phyloP scores from a whole-genome alignment of 1,140 invertebrate genomes.

The Ganaspis sp. region DNA sequence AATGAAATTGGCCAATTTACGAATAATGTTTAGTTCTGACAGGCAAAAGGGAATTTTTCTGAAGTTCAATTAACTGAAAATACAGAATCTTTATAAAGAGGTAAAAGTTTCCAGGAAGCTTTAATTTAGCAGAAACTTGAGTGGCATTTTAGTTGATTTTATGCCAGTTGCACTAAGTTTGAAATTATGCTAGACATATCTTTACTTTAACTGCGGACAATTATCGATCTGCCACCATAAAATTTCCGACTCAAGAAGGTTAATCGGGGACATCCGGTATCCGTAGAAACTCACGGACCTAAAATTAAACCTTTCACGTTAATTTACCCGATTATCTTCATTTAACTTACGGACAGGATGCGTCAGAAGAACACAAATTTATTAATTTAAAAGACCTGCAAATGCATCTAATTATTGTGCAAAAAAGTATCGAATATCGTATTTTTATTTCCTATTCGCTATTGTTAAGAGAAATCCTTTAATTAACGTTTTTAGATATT shows the following conservation, averaged over 20 bases:
- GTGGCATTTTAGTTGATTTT: not conserved
- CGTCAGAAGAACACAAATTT: not conserved
- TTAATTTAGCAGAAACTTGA: constrained; percentile 1
- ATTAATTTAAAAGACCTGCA: not conserved
- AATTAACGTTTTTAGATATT: too few relatives aligned
- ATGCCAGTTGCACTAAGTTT: not conserved
- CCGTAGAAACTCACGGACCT: not conserved
- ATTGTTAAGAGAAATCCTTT: too few relatives aligned
- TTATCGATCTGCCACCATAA: constrained; percentile 13
- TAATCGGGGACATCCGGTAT: constrained; percentile 3
- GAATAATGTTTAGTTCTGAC: not conserved
- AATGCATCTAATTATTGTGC: too few relatives aligned
- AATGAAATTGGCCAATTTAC: too few relatives aligned
- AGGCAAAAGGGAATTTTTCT: not conserved
- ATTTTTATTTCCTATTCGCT: too few relatives aligned
- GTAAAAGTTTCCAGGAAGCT: not conserved
- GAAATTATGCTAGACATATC: not conserved
- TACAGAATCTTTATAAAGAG: not conserved
- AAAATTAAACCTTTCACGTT: not conserved
- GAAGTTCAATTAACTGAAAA: not conserved
- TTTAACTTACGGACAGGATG: not conserved
- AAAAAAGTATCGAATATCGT: too few relatives aligned
- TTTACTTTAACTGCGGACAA: not conserved
- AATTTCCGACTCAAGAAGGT: not conserved
- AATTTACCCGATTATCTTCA: not conserved